These are phyloP conservation scores for Menura novaehollandiae DNA, from an alignment of 2,113 vertebrate species.

Conservation along the genomic window DNA sequence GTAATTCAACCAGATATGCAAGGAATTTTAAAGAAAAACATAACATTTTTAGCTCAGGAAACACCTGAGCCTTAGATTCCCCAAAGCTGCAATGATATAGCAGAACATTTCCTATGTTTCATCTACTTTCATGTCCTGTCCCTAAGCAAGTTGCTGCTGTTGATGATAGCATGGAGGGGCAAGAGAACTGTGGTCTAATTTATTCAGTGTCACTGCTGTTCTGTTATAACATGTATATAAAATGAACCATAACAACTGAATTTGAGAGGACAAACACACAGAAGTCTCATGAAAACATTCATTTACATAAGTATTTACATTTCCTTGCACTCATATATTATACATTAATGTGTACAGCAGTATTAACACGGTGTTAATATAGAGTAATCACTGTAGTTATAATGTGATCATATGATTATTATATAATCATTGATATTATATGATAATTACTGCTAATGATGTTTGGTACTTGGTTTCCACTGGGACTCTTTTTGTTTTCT, in stretches of 20 bases:
- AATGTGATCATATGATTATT: neutral
- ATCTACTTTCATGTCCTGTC: neutral
- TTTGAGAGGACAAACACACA: neutral
- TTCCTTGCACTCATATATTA: neutral
- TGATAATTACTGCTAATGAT: neutral
- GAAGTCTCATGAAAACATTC: neutral
- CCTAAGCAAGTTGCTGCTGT: neutral
- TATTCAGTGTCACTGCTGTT: neutral
- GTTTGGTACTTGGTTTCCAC: neutral
- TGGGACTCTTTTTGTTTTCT: neutral
- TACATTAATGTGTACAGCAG: neutral
- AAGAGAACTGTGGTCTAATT: neutral
- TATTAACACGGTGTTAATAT: neutral
- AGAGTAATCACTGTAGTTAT: neutral
- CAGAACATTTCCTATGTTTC: neutral
- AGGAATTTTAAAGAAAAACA: neutral
- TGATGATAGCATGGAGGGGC: neutral
- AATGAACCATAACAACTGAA: neutral
- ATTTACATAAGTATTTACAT: neutral
- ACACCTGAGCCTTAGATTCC: neutral
- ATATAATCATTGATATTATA: neutral
- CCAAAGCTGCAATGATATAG: neutral
- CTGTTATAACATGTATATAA: neutral
- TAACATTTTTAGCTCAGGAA: neutral
- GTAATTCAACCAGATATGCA: neutral